Conservation (phyloP, 1,140 invertebrate species). For the Leptinotarsa lineolata region DNA sequence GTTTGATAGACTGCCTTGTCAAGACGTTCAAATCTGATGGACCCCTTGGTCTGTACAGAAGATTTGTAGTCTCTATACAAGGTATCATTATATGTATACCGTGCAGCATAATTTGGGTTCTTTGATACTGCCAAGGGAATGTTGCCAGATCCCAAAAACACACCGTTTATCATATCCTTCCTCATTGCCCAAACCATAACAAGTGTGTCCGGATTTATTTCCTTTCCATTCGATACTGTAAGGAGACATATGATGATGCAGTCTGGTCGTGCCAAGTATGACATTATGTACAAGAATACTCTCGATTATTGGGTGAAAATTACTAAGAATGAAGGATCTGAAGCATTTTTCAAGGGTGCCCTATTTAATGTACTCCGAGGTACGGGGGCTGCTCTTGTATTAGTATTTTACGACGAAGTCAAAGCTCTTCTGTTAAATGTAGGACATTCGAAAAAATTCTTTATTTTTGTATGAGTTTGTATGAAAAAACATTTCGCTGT, state of each 20-base stretch:
- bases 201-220: slow-evolving; percentile 63
- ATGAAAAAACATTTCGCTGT: too few species aligned
- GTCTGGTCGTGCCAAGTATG: slow-evolving; percentile 70
- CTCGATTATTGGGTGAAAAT: slow-evolving; percentile 75
- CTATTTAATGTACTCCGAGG: slow-evolving; percentile 71
- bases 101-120: slow-evolving; percentile 90
- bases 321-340: slow-evolving; percentile 62
- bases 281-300: slow-evolving; percentile 75
- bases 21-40: slow-evolving; percentile 87
- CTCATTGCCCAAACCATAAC: slow-evolving; percentile 71
- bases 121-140: slow-evolving; percentile 90
- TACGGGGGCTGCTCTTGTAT: too few species aligned
- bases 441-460: too few species aligned
- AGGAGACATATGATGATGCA: slow-evolving; percentile 55
- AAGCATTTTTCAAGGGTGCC: slow-evolving; percentile 81
- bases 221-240: slow-evolving; percentile 89
- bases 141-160: slow-evolving; percentile 81
- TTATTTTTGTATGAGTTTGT: too few species aligned
- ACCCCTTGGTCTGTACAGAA: slow-evolving; percentile 81
- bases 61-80: slow-evolving; percentile 88
- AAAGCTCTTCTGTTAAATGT: too few species aligned
- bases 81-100: slow-evolving; percentile 85
- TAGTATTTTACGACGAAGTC: too few species aligned
- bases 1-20: slow-evolving; percentile 78
- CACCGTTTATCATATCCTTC: slow-evolving; percentile 76